Base-by-base conservation (phyloP, 2,888 invertebrate species). In the Lasioglossum vierecki region DNA sequence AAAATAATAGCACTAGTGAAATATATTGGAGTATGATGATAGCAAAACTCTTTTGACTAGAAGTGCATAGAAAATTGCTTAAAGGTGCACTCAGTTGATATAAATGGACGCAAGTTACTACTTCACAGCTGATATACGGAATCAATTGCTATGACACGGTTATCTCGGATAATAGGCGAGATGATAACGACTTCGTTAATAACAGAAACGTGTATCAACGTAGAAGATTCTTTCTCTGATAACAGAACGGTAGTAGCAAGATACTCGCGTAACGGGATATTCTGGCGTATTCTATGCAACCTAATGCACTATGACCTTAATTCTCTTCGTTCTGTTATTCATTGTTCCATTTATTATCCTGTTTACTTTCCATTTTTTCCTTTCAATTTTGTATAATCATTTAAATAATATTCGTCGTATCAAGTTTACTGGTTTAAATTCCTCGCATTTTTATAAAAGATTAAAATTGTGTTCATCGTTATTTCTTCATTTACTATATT, bases 251-350 rank as follows among this genome's bases (percentile, higher is more conserved):
- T 26, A 63, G 66, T 49, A 44, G 41, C 46, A 18, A 85, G 82
- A 71, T 70, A 70, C 73, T 79, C 76, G 76, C 18, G 63, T 91
- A 92, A 92, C 91, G 90, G 92, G 84, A 88, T 49, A 86, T 35
- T 77, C 18, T 35, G 68, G 66, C 73, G 80, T 46, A 82, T 76
- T 84, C 85, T 71, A 30, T 39, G 53, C 85, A 92, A 88, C 91
- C 91, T 90, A 87, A 78, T 91, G 89, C 87, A 90, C 91, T 90
- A 74, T 78, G 91, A 90, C 88, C 91, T 84, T 88, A 85, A 87
- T 85, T 87, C 83, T 57, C 81, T 85, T 71, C 75, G 75, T 57
- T 79, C 75, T 82, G 80, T 86, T 83, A 81, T 76, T 53, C 76
- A 53, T 26, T 68, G 79, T 39, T 83, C 80, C 35, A 84, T 79